Evolutionary conservation across 2,113 vertebrate species (phyloP).

Genomic region (Saccopteryx leptura): DNA sequence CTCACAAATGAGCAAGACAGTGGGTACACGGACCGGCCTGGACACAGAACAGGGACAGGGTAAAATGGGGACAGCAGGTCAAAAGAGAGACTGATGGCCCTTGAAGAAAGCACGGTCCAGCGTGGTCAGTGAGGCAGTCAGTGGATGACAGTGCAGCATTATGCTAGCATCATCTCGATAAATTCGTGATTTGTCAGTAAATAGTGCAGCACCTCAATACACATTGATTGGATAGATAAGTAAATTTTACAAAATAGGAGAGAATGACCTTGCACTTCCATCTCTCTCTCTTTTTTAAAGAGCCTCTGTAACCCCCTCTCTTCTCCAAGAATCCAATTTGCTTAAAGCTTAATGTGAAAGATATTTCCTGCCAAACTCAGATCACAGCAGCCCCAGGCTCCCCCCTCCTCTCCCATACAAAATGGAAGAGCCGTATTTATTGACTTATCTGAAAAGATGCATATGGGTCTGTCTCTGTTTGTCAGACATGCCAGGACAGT

Average conservation of each 20-base stretch:
- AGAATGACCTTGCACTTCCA: neutral
- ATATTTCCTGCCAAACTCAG: neutral
- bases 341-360: slow-evolving; percentile 21
- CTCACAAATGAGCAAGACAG: neutral
- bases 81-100: neutral
- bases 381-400: neutral
- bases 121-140: neutral
- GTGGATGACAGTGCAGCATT: neutral
- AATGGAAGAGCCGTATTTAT: neutral
- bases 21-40: neutral
- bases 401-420: neutral
- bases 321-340: neutral
- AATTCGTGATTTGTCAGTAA: neutral
- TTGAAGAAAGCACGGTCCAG: neutral
- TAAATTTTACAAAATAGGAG: neutral
- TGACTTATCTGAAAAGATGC: neutral
- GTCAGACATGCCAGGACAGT: neutral
- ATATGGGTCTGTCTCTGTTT: neutral
- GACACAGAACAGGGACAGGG: neutral
- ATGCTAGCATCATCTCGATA: neutral
- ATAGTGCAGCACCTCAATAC: neutral
- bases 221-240: neutral
- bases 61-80: neutral
- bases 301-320: slow-evolving; percentile 36
- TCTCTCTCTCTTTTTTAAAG: neutral